These are phyloP conservation scores for Calameuta pallipes DNA, from an alignment of 2,888 invertebrate genomes.

Conservation along the genomic window DNA sequence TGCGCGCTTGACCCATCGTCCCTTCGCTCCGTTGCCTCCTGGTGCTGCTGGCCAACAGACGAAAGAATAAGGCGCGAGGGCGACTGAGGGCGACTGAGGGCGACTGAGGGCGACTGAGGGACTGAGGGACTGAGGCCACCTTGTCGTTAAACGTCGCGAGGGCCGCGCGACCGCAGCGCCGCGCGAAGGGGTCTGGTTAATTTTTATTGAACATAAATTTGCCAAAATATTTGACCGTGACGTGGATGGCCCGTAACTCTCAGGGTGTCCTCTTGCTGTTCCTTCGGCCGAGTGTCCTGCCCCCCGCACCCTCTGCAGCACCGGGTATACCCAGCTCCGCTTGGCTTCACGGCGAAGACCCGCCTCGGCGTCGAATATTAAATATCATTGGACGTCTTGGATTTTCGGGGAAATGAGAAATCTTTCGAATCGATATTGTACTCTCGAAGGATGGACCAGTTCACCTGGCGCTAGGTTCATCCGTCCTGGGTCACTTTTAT, in stretches of 20 bases:
- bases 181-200: slow-evolving; percentile 60
- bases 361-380: slow-evolving; percentile 40
- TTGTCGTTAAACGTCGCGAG: slow-evolving; percentile 50
- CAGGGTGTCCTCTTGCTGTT: slow-evolving; percentile 38
- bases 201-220: slow-evolving; percentile 67
- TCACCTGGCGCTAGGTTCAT: too few relatives aligned
- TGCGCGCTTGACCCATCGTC: slow-evolving; percentile 20
- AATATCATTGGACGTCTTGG: slow-evolving; percentile 48
- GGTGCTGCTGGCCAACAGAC: slow-evolving; percentile 12
- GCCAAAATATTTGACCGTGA: slow-evolving; percentile 65
- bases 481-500: too few relatives aligned
- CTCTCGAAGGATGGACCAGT: too few relatives aligned
- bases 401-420: slow-evolving; percentile 33
- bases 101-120: slow-evolving; percentile 31
- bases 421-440: background rate
- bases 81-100: slow-evolving; percentile 15
- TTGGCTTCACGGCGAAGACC: slow-evolving; percentile 2
- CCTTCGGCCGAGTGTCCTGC: slow-evolving; percentile 17
- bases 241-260: slow-evolving; percentile 63
- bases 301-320: slow-evolving; percentile 11
- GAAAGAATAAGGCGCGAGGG: slow-evolving; percentile 19
- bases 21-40: slow-evolving; percentile 31
- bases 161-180: slow-evolving; percentile 41
- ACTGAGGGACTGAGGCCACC: slow-evolving; percentile 33
- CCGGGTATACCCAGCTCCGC: slow-evolving; percentile 9